Base-by-base conservation (phyloP, 2,797 vertebrate genomes). In the Tachyglossus aculeatus region DNA sequence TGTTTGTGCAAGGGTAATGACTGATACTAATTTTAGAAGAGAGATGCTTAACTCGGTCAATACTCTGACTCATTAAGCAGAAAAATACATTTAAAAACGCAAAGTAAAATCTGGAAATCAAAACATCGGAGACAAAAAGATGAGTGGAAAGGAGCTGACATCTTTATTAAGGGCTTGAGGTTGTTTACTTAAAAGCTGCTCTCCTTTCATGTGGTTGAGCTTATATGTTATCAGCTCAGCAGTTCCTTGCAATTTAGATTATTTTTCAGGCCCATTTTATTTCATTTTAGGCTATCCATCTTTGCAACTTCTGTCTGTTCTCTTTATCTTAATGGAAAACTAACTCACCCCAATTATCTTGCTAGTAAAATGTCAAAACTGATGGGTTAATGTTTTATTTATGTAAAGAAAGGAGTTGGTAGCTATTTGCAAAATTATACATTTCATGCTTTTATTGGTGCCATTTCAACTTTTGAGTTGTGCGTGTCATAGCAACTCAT, bases 341-440 rank as follows among this genome's bases (percentile, higher is more conserved):
- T 15, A 14, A 39, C 13, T 37, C 21, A 52, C 29, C 12, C 31
- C 73, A 66, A 58, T 57, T 41, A 43, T 24, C 16, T 62, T 15
- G 12, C 32, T 52, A 60, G 41, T 24, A 51, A 67, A 50, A 6
- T 61, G 40, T 60, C 33, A 69, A 70, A 65, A 65, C 11, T 60
- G 16, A 68, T 64, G 44, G 68, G 19, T n/a, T 34, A 51, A 2
- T 44, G 22, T 2, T 52, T 62, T 66, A 50, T 36, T 3, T 53
- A 29, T 67, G 38, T 9, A 56, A 65, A 50, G 15, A 25, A 66
- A 47, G 67, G 53, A 15, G 3, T 59, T 25, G 16, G 31, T 32
- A 68, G 12, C 5, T 68, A 12, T 47, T 55, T 68, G 10, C 27
- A 55, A 52, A 60, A 76, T 65, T 47, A 44, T 25, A 19, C 56